A percentile compares a stretch with the other conserved stretches of the same genome.
Evolutionary conservation across 2,888 invertebrate species (phyloP).

Genomic region (Scaptomyza cyrtandrae): DNA sequence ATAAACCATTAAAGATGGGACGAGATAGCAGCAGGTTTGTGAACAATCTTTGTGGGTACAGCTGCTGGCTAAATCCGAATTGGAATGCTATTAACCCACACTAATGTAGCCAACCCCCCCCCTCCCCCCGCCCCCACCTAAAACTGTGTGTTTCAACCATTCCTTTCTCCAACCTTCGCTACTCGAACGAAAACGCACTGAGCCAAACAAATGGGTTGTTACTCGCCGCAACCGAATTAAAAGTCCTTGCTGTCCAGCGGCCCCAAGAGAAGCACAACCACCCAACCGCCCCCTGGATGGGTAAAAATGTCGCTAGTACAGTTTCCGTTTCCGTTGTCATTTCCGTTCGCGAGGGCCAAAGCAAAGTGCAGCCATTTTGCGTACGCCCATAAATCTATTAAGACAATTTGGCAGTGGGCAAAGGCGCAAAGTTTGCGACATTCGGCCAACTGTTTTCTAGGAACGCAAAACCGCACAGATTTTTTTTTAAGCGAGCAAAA

Average conservation of each 20-base stretch:
- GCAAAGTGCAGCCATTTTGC: slow-evolving; percentile 80
- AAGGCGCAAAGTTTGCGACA: slow-evolving; percentile 51
- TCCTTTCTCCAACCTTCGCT: no score
- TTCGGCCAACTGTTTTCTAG: slow-evolving; percentile 39
- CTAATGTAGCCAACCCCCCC: slow-evolving; percentile 36
- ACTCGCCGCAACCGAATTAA: slow-evolving; percentile 68
- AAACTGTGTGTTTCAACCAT: no score
- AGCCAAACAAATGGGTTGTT: slow-evolving; percentile 58
- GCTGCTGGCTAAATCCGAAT: slow-evolving; percentile 38
- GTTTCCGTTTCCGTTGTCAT: slow-evolving; percentile 48
- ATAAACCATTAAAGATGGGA: slow-evolving; percentile 2
- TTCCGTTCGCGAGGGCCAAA: slow-evolving; percentile 33
- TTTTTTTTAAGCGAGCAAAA: slow-evolving; percentile 53
- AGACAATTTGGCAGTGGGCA: slow-evolving; percentile 76
- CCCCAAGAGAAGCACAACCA: slow-evolving; percentile 4
- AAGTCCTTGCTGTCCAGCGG: slow-evolving; percentile 48
- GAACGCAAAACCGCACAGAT: slow-evolving; percentile 57
- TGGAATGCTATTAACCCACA: slow-evolving; percentile 53
- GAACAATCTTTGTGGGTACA: slow-evolving; percentile 21
- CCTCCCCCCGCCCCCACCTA: no score
- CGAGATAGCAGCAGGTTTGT: neutral
- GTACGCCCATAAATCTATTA: slow-evolving; percentile 79
- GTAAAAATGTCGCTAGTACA: slow-evolving; percentile 42
- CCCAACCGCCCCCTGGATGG: slow-evolving; percentile 22
- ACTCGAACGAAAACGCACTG: neutral